A percentile compares a stretch with the other conserved stretches of the same genome.
Evolutionary conservation across 2,113 vertebrate genomes (phyloP).

Genomic region (Oryzias celebensis): DNA sequence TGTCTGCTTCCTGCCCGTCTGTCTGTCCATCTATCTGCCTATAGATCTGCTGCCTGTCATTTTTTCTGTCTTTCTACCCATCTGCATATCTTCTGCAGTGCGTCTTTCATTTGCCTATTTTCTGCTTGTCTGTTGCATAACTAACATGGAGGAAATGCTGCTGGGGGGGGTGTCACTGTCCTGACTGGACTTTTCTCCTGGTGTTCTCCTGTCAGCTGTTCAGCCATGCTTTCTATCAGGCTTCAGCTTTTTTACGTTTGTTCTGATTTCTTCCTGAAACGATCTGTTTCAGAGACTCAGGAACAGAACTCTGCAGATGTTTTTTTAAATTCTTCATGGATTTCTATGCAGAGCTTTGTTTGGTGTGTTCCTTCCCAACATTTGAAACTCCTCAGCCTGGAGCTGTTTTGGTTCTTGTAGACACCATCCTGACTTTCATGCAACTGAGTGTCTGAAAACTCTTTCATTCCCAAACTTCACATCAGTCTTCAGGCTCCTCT

Average conservation of each 20-base stretch:
- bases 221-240: neutral
- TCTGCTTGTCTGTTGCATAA: conserved; percentile 54
- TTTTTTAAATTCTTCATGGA: conserved; percentile 2
- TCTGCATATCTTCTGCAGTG: too few species aligned
- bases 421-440: conserved; percentile 17
- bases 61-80: too few species aligned
- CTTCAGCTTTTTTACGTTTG: neutral
- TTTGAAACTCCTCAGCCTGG: conserved; percentile 14
- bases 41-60: too few species aligned
- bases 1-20: too few species aligned
- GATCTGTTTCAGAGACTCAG: conserved; percentile 35
- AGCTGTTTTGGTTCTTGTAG: conserved; percentile 1
- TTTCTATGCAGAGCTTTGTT: conserved; percentile 21
- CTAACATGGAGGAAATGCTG: conserved; percentile 35
- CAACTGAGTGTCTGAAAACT: too few species aligned
- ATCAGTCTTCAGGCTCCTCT: conserved; percentile 7
- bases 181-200: too few species aligned
- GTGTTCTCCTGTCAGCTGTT: neutral
- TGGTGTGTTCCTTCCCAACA: conserved; percentile 4
- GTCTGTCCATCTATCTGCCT: too few species aligned
- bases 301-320: conserved; percentile 1
- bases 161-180: conserved; percentile 7
- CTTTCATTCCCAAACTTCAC: too few species aligned
- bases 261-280: conserved; percentile 26
- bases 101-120: neutral